phyloP scores from a whole-genome alignment of 2,797 vertebrate genomes.

The Hemitrygon akajei region DNA sequence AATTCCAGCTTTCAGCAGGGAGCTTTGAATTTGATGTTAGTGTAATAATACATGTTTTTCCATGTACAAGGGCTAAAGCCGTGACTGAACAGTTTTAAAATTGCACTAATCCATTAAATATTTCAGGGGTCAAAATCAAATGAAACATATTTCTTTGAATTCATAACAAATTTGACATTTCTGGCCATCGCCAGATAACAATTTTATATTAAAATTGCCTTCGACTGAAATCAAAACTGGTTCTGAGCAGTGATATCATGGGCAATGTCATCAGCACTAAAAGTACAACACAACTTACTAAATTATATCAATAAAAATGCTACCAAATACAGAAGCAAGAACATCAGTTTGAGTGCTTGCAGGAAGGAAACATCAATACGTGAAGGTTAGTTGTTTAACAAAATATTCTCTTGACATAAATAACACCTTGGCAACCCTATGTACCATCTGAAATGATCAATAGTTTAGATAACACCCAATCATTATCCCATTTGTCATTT shows the following conservation, averaged over 20 bases:
- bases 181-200: too few relatives aligned
- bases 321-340: neutral
- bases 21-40: neutral
- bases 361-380: neutral
- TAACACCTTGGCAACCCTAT: neutral
- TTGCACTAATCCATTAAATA: neutral
- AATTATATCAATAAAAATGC: neutral
- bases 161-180: neutral
- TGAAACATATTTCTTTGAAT: neutral
- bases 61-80: neutral
- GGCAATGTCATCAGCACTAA: neutral
- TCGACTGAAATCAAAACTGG: neutral
- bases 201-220: neutral
- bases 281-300: neutral
- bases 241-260: neutral
- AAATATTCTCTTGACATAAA: neutral
- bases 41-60: neutral
- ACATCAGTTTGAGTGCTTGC: neutral
- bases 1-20: neutral
- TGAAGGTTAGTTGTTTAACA: neutral
- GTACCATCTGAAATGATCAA: neutral
- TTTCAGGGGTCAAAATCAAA: neutral
- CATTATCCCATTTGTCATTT: neutral
- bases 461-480: neutral
- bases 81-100: neutral